Percentiles rank a stretch among this genome's conserved stretches.
Conservation (phyloP, 2,113 vertebrate genomes). For the Lota lota region DNA sequence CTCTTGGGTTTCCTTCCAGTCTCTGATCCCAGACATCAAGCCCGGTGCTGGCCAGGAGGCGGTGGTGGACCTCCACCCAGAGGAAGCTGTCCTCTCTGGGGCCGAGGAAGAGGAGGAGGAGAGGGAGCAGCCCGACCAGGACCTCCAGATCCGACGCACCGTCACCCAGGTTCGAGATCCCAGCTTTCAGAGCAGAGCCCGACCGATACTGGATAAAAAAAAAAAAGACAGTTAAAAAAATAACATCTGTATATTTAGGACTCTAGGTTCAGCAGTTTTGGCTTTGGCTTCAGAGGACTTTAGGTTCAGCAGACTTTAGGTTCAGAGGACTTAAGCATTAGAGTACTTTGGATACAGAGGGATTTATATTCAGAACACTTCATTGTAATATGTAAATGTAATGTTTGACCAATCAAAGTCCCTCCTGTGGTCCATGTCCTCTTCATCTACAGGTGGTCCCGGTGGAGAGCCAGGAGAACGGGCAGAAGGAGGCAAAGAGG, state of each 20-base stretch:
- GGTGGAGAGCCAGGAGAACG: conserved; percentile 81
- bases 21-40: conserved; percentile 88
- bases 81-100: conserved; percentile 83
- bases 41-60: conserved; percentile 75
- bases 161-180: conserved; percentile 81
- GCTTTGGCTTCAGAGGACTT: too few relatives aligned
- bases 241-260: too few relatives aligned
- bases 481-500: conserved; percentile 76
- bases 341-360: not conserved
- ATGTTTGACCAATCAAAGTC: not conserved
- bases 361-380: too few relatives aligned
- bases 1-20: conserved; percentile 58
- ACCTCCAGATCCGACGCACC: conserved; percentile 86
- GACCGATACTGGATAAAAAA: too few relatives aligned
- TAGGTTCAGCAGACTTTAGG: not conserved
- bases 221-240: too few relatives aligned
- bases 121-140: conserved; percentile 75
- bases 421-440: not conserved
- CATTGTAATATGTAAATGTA: too few relatives aligned
- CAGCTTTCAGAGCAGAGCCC: too few relatives aligned
- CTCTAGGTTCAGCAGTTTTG: too few relatives aligned
- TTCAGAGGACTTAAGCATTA: not conserved
- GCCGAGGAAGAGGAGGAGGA: conserved; percentile 74
- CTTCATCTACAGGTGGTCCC: conserved; percentile 73
- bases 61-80: conserved; percentile 86